These are phyloP conservation scores for Pseudomyrmex sp. DNA, from an alignment of 1,140 invertebrate genomes.

Conservation along the genomic window DNA sequence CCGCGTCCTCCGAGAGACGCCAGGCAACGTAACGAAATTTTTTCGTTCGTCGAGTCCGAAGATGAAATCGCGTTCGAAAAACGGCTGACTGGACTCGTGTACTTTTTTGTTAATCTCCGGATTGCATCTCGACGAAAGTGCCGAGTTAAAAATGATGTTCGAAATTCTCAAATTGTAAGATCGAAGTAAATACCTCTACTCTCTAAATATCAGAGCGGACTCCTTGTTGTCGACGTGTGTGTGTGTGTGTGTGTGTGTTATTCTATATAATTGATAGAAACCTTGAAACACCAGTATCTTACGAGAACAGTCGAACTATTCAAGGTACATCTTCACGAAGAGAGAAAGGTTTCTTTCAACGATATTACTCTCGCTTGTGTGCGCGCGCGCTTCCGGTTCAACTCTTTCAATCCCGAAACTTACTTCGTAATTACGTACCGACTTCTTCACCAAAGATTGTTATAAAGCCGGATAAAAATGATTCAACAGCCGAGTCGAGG, in stretches of 20 bases:
- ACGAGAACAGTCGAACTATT: slow-evolving; percentile 39
- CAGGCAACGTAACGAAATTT: slow-evolving; percentile 50
- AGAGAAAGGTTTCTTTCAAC: slow-evolving; percentile 44
- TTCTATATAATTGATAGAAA: slow-evolving; percentile 7
- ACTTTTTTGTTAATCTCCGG: slow-evolving; percentile 47
- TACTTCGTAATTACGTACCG: slow-evolving; percentile 40
- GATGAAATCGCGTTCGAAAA: slow-evolving; percentile 31
- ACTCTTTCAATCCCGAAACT: slow-evolving; percentile 52
- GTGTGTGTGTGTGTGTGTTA: neutral
- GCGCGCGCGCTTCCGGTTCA: neutral
- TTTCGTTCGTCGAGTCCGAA: slow-evolving; percentile 38
- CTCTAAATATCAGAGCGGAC: neutral
- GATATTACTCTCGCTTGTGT: slow-evolving; percentile 29
- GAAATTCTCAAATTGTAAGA: too few species aligned
- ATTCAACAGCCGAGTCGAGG: slow-evolving; percentile 4
- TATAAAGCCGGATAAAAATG: slow-evolving; percentile 46
- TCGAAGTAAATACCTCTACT: too few species aligned
- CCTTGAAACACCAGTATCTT: slow-evolving; percentile 6
- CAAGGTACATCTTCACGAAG: slow-evolving; percentile 38
- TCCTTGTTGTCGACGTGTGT: neutral
- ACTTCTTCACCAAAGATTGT: slow-evolving; percentile 14
- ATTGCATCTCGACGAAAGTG: slow-evolving; percentile 25
- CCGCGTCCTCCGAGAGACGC: slow-evolving; percentile 17
- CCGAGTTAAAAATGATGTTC: neutral
- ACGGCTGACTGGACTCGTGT: slow-evolving; percentile 16